Conservation (phyloP, 2,888 invertebrate genomes). For the Brenthis hecate region DNA sequence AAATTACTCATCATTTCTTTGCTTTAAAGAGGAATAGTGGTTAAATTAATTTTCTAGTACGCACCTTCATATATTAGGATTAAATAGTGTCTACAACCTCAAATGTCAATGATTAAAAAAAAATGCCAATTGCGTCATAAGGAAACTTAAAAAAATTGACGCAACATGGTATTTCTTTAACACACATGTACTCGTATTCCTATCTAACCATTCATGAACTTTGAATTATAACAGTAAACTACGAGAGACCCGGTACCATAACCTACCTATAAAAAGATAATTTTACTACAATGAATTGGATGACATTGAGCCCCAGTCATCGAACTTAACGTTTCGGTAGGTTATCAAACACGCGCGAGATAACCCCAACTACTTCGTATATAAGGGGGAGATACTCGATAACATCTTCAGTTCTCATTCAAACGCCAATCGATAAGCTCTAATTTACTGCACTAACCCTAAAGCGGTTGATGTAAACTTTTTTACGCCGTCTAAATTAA, state of each 20-base stretch:
- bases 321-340: conserved; percentile 69
- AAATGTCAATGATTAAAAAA: conserved; percentile 23
- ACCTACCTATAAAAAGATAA: conserved; percentile 61
- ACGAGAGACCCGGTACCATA: conserved; percentile 28
- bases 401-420: conserved; percentile 61
- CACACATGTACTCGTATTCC: not conserved
- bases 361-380: conserved; percentile 63
- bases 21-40: not conserved
- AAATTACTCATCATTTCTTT: not conserved
- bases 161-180: not conserved
- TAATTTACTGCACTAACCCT: conserved; percentile 38
- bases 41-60: not conserved
- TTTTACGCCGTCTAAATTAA: conserved; percentile 20
- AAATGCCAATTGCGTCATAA: conserved; percentile 28
- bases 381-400: conserved; percentile 56
- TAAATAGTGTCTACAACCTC: conserved; percentile 6
- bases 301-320: conserved; percentile 78
- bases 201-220: conserved; percentile 25
- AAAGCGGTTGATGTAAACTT: conserved; percentile 21
- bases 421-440: conserved; percentile 56
- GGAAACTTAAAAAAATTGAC: conserved; percentile 6
- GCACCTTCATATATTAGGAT: not conserved
- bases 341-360: conserved; percentile 77
- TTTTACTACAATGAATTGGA: conserved; percentile 69
- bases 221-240: conserved; percentile 2